Base-by-base conservation (phyloP, 1,140 invertebrate species). In the Conus ventricosus region DNA sequence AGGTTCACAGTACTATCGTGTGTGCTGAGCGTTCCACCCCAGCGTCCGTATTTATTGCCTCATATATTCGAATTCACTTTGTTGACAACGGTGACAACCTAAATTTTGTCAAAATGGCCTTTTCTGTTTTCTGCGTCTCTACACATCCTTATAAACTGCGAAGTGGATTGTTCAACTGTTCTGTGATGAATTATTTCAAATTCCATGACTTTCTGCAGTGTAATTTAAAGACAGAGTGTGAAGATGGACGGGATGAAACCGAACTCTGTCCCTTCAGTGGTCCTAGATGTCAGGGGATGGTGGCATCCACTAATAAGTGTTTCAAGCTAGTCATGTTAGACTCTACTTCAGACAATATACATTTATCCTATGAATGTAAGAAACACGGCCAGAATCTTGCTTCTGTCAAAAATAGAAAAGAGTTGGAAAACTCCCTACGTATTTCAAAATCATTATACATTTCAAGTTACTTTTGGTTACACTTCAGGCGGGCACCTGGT, bases 231-330 rank as follows among this genome's bases (percentile, higher is more conserved):
- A 8, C 57, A 60, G 83, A 84, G 83, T 84, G 83, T 39, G 4
- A 84, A 13, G 83, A 53, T 7, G 83, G 20, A 63, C 54, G 54
- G 54, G 83, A 84, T n/a, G 83, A 84, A 63, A 55, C 39, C 6
- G 17, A 51, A 27, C 83, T 63, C 83, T 84, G 83, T 84, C 83
- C 83, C 83, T 84, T 25, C 83, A 84, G 83, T n/a, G 63, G 83
- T 27, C 13, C 54, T 15, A 3, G 6, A 5, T 84, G 83, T 23
- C 8, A 17, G 15, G 83, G 83, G 17, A 15, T 27, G 20, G 83
- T 84, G 39, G 83, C 83, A 0, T 76, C 71, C 4, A 25, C 20
- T 10, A 0, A 76, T 4, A 76, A 25, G 5, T 76, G 71, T 76
- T 76, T 76, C 60, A 63, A 63, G 60, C 60, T 63, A 13, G 60